Conservation (phyloP, 2,797 vertebrate species). For the Oryzias dopingdopingensis region DNA sequence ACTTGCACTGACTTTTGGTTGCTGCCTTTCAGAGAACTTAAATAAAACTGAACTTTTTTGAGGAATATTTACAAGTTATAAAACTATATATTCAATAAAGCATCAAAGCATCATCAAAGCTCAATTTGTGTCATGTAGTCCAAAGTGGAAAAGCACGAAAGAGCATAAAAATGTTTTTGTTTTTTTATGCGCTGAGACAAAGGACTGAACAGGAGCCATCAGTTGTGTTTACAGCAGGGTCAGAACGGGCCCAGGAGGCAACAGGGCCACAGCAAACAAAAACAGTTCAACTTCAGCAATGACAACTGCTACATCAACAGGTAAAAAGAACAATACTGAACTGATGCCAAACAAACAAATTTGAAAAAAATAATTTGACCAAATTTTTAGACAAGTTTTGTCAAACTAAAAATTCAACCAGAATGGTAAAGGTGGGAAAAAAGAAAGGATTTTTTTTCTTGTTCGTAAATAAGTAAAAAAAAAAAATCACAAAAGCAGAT, state of each 20-base stretch:
- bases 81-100: background rate
- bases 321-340: constrained; percentile 37
- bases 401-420: constrained; percentile 19
- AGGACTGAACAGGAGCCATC: constrained; percentile 6
- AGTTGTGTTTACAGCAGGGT: constrained; percentile 30
- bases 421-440: background rate
- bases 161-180: background rate
- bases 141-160: background rate
- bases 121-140: background rate
- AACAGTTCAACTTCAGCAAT: constrained; percentile 13
- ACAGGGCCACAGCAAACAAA: constrained; percentile 5
- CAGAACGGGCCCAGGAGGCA: constrained; percentile 27
- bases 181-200: background rate
- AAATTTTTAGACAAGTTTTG: constrained; percentile 13
- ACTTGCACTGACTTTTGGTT: constrained; percentile 26
- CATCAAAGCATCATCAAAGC: constrained; percentile 16
- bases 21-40: constrained; percentile 4
- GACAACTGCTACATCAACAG: constrained; percentile 16
- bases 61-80: constrained; percentile 11
- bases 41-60: constrained; percentile 1
- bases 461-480: constrained; percentile 24
- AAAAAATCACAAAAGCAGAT: constrained; percentile 12
- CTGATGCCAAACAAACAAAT: constrained; percentile 30
- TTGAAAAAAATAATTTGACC: constrained; percentile 23
- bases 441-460: constrained; percentile 47